These are phyloP conservation scores for Eudyptes chrysolophus DNA, from an alignment of 2,113 vertebrate genomes.

Conservation along the genomic window DNA sequence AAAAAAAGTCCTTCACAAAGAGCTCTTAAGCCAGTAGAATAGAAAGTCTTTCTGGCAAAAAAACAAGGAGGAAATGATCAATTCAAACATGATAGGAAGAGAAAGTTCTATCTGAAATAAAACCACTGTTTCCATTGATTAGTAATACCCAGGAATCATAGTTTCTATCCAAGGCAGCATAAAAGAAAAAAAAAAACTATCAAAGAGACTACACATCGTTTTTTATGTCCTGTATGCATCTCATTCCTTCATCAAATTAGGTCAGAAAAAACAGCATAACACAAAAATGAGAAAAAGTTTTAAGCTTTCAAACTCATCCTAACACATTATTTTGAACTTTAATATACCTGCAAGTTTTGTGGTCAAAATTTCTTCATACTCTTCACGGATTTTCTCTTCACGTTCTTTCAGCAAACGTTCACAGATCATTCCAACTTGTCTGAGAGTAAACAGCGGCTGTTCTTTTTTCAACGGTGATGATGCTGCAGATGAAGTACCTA, in stretches of 20 bases:
- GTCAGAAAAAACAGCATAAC: neutral
- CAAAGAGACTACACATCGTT: neutral
- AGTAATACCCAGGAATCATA: neutral
- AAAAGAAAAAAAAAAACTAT: neutral
- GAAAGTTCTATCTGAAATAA: constrained; percentile 35
- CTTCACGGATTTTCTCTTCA: constrained; percentile 97
- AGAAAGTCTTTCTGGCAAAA: neutral
- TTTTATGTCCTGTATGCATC: neutral
- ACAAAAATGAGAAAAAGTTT: neutral
- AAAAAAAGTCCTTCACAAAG: neutral
- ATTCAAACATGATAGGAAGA: neutral
- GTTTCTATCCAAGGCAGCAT: neutral
- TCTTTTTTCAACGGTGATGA: constrained; percentile 93
- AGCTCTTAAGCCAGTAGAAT: neutral
- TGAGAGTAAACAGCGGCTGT: constrained; percentile 95
- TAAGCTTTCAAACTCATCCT: neutral
- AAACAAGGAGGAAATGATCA: neutral
- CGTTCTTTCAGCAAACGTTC: constrained; percentile 97
- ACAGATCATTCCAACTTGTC: constrained; percentile 99
- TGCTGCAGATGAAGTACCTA: constrained; percentile 86
- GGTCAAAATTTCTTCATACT: constrained; percentile 97
- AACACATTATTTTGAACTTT: neutral
- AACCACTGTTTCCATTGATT: neutral
- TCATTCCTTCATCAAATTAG: neutral
- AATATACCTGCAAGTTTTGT: constrained; percentile 94